Evolutionary conservation across 2,797 vertebrate species (phyloP).

Genomic region (Botia almorhae): DNA sequence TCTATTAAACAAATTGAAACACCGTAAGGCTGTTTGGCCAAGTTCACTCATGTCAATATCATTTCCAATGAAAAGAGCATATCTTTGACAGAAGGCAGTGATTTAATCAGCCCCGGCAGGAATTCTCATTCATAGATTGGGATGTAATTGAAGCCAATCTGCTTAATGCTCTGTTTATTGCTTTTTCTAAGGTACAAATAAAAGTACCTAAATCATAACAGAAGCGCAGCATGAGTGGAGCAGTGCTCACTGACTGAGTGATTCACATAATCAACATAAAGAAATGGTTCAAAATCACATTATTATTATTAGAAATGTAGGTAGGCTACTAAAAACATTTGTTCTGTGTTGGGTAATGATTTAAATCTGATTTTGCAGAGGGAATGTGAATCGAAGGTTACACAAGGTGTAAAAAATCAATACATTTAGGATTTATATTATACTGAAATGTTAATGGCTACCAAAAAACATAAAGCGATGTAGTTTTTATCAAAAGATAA

Average conservation of each 20-base stretch:
- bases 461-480: not conserved
- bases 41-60: constrained; percentile 9
- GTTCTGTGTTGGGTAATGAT: too few species aligned
- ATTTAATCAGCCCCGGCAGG: constrained; percentile 15
- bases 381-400: not conserved
- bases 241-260: not conserved
- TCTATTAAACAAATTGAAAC: constrained; percentile 9
- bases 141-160: constrained; percentile 27
- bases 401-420: not conserved
- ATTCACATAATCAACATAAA: not conserved
- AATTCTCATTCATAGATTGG: constrained; percentile 20
- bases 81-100: constrained; percentile 45
- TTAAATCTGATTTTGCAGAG: not conserved
- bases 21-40: not conserved
- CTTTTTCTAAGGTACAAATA: not conserved
- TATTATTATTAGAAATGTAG: not conserved
- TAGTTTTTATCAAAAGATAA: not conserved
- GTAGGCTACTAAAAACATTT: not conserved
- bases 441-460: not conserved
- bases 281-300: constrained; percentile 8
- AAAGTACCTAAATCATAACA: not conserved
- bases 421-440: not conserved
- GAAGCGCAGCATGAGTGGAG: not conserved
- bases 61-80: constrained; percentile 18
- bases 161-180: constrained; percentile 7